phyloP scores from a whole-genome alignment of 30 jellyfish, hydroid and myxozoan genomes.

The Pseudorhiza aurosa region DNA sequence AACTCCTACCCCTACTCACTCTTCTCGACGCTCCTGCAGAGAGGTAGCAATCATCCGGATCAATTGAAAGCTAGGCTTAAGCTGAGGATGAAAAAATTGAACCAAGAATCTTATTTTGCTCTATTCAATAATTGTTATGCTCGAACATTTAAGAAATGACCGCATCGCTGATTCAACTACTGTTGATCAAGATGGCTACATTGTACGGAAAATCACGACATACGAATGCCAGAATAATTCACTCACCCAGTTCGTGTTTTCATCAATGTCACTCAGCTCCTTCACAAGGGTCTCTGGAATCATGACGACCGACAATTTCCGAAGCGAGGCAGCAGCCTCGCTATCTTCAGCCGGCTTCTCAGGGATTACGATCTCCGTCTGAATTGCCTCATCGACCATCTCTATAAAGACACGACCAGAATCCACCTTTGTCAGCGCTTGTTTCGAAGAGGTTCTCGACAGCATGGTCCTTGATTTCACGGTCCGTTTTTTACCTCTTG shows the following conservation, averaged over 20 bases:
- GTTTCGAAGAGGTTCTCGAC: conserved; percentile 19
- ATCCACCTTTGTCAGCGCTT: conserved; percentile 14
- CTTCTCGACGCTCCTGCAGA: too few relatives aligned
- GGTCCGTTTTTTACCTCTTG: conserved; percentile 53
- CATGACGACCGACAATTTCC: conserved; percentile 17
- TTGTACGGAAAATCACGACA: too few relatives aligned
- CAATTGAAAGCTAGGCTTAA: too few relatives aligned
- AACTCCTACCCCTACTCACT: too few relatives aligned
- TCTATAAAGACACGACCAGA: conserved; percentile 2
- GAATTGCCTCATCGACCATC: conserved; percentile 62
- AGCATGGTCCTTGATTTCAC: conserved; percentile 14
- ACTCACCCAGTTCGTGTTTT: conserved; percentile 49
- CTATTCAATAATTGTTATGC: too few relatives aligned
- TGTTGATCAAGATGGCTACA: too few relatives aligned
- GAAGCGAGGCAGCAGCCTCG: conserved; percentile 18
- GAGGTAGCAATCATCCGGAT: too few relatives aligned
- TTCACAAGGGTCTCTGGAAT: conserved; percentile 39
- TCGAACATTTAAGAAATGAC: too few relatives aligned
- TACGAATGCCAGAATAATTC: too few relatives aligned
- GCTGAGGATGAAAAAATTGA: too few relatives aligned
- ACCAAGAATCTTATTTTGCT: too few relatives aligned
- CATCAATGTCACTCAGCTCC: conserved; percentile 17
- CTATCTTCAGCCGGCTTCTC: conserved; percentile 22
- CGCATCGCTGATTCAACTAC: too few relatives aligned
- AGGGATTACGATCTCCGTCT: conserved; percentile 52